Evolutionary conservation across 35 echinoderm and acorn worm species (phyloP).

Genomic region (Diadema setosum): DNA sequence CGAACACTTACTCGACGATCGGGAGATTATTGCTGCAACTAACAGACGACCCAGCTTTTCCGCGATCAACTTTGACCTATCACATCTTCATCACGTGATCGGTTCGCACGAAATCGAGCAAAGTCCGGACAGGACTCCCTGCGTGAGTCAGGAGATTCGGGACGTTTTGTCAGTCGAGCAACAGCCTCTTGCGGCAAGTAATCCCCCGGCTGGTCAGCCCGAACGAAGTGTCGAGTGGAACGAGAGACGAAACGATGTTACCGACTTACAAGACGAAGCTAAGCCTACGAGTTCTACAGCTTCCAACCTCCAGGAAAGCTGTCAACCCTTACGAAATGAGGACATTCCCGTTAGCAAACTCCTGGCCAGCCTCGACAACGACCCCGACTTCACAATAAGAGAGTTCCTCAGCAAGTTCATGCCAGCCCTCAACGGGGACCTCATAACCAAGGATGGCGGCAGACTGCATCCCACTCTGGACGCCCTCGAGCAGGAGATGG

Average conservation of each 20-base stretch:
- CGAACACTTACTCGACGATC: not conserved
- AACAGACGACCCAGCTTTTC: not conserved
- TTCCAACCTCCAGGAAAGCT: too few relatives aligned
- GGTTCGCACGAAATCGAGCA: not conserved
- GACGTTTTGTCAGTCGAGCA: not conserved
- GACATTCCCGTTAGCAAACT: conserved; percentile 43
- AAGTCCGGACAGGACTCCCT: not conserved
- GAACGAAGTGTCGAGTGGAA: not conserved
- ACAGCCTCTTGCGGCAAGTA: not conserved
- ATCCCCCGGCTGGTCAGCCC: not conserved
- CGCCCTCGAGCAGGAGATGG: not conserved
- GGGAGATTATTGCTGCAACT: not conserved
- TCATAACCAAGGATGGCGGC: not conserved
- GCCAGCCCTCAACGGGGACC: not conserved
- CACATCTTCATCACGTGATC: not conserved
- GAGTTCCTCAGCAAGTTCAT: conserved; percentile 68
- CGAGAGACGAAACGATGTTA: not conserved
- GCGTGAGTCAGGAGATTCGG: not conserved
- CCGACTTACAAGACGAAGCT: too few relatives aligned
- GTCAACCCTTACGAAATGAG: not conserved
- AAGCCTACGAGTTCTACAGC: too few relatives aligned
- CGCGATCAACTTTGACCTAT: not conserved
- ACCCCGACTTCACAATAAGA: conserved; percentile 67
- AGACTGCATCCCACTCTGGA: not conserved
- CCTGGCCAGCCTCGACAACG: conserved; percentile 61